Evolutionary conservation across 2,888 invertebrate species (phyloP).

Genomic region (Diachrysia chrysitis): DNA sequence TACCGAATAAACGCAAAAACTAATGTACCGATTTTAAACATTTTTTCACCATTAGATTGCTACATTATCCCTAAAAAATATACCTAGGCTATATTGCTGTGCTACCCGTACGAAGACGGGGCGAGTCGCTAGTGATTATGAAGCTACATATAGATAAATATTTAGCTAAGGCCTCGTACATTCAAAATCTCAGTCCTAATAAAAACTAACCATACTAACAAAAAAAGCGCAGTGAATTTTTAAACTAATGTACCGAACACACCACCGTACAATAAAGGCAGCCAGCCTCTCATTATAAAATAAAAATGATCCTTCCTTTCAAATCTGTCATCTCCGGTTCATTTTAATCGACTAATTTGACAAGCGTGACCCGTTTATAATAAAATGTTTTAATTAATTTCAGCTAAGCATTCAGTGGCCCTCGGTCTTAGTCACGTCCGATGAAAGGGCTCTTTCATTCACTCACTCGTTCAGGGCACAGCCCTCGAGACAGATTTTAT

Average conservation of each 20-base stretch:
- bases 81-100: no score
- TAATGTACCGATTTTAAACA: no score
- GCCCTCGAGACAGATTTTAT: conserved; percentile 60
- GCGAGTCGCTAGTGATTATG: no score
- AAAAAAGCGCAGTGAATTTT: no score
- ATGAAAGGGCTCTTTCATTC: conserved; percentile 62
- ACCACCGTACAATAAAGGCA: neutral
- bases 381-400: conserved; percentile 54
- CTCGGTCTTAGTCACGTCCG: conserved; percentile 62
- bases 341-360: conserved; percentile 45
- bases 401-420: conserved; percentile 47
- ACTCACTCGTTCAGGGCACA: conserved; percentile 55
- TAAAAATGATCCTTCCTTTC: conserved; percentile 13
- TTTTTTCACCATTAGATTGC: no score
- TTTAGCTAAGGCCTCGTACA: no score
- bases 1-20: no score
- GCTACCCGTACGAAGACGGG: no score
- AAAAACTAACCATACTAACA: no score
- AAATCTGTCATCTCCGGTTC: conserved; percentile 22
- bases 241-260: neutral
- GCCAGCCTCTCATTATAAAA: neutral
- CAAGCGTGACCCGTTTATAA: conserved; percentile 39
- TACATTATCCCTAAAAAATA: no score
- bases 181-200: no score
- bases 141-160: no score